These are phyloP conservation scores for Entelurus aequoreus DNA, from an alignment of 2,113 vertebrate species.

Conservation along the genomic window DNA sequence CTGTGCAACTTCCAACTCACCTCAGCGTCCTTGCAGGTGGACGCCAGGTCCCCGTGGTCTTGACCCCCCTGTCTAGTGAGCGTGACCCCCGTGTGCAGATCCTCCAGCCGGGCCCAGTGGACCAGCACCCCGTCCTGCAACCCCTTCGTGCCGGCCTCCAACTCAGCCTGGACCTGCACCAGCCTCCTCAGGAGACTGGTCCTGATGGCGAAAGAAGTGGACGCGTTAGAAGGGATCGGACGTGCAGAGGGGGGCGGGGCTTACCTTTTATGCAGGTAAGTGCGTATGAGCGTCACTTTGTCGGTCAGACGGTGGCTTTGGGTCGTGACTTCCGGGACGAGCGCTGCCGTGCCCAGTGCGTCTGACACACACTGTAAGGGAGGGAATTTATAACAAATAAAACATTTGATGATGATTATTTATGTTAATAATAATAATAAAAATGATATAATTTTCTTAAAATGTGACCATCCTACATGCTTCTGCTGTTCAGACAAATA, in stretches of 20 bases:
- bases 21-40: conserved; percentile 46
- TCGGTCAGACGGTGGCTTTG: conserved; percentile 21
- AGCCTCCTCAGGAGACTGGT: conserved; percentile 43
- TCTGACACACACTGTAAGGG: conserved; percentile 49
- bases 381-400: neutral
- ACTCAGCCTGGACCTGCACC: conserved; percentile 53
- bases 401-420: too few species aligned
- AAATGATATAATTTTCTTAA: too few species aligned
- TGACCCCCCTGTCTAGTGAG: conserved; percentile 44
- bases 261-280: conserved; percentile 69
- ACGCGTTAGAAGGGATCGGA: neutral
- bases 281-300: conserved; percentile 50
- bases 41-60: conserved; percentile 30
- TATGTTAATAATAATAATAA: too few species aligned
- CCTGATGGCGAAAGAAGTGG: conserved; percentile 39
- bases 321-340: neutral
- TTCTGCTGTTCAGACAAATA: neutral
- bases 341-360: conserved; percentile 26
- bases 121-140: conserved; percentile 46
- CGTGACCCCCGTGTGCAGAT: conserved; percentile 66
- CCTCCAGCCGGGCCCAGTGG: conserved; percentile 67
- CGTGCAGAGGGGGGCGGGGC: neutral
- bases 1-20: conserved; percentile 26
- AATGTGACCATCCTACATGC: too few species aligned
- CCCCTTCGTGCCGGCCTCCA: conserved; percentile 47